These are phyloP conservation scores for Thereva nobilitata DNA, from an alignment of 2,888 invertebrate genomes.

Conservation along the genomic window DNA sequence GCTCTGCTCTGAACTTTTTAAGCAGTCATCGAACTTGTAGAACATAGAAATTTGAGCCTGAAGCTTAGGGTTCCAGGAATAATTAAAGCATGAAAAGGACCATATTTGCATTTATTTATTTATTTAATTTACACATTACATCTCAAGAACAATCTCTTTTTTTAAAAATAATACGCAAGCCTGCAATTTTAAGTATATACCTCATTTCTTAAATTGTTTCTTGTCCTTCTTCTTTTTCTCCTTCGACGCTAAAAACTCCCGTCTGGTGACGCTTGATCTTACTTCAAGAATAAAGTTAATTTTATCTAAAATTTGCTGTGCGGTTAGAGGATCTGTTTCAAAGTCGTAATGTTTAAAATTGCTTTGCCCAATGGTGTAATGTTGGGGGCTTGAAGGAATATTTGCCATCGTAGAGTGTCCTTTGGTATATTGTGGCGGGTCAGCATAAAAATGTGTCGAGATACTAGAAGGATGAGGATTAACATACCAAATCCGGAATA, in stretches of 20 bases:
- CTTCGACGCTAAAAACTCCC: conserved; percentile 78
- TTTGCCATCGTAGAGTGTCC: conserved; percentile 12
- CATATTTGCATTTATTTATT: no score
- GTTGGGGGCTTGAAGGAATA: conserved; percentile 51
- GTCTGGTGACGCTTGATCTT: conserved; percentile 75
- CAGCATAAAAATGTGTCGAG: conserved; percentile 41
- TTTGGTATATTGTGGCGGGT: conserved; percentile 29
- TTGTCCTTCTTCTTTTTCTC: conserved; percentile 58
- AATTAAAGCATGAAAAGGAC: no score
- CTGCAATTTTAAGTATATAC: no score
- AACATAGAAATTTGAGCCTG: no score
- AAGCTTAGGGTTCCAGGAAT: no score
- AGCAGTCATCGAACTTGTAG: no score
- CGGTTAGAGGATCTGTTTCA: conserved; percentile 75
- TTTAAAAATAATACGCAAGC: no score
- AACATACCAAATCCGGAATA: conserved; percentile 70
- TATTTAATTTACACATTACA: no score
- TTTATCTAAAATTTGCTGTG: conserved; percentile 84
- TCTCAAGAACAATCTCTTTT: no score
- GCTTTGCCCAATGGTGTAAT: conserved; percentile 50
- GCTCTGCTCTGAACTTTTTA: no score
- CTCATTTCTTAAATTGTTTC: no score
- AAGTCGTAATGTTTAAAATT: conserved; percentile 88
- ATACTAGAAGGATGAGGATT: conserved; percentile 47
- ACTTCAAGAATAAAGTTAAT: conserved; percentile 85